Percentiles rank a stretch among this genome's conserved stretches.
phyloP scores from a whole-genome alignment of 2,113 vertebrate genomes.

The Tonatia bakeri region DNA sequence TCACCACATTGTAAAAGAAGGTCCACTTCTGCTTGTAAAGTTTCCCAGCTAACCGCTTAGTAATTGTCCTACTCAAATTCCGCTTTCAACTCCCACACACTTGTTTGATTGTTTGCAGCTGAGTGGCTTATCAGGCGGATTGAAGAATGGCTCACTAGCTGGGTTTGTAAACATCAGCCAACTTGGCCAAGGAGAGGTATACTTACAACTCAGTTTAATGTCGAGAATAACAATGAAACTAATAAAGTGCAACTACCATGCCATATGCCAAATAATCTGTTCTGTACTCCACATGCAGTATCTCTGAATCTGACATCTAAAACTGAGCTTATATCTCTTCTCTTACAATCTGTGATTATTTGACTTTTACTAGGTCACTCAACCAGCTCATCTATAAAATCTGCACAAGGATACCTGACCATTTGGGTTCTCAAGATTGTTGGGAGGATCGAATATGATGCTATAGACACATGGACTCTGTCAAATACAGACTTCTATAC shows the following conservation, averaged over 20 bases:
- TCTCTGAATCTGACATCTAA: background rate
- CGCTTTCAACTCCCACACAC: background rate
- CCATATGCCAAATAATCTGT: background rate
- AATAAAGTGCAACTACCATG: background rate
- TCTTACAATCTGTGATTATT: background rate
- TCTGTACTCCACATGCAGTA: background rate
- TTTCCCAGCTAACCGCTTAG: slow-evolving; percentile 11
- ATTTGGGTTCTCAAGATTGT: background rate
- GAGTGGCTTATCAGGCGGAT: background rate
- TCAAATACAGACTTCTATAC: background rate
- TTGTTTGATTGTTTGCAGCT: slow-evolving; percentile 9
- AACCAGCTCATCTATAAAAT: background rate
- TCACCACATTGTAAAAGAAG: slow-evolving; percentile 37
- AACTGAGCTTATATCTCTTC: background rate
- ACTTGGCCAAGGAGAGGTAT: background rate
- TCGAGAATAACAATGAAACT: background rate
- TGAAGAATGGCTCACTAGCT: background rate
- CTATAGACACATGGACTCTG: background rate
- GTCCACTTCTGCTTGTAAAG: background rate
- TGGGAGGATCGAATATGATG: background rate
- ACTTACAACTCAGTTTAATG: background rate
- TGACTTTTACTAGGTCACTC: background rate
- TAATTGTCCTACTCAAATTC: background rate
- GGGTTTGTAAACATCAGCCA: background rate
- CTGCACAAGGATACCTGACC: background rate